Evolutionary conservation across 2,113 vertebrate species (phyloP).

Genomic region (Sprattus sprattus): DNA sequence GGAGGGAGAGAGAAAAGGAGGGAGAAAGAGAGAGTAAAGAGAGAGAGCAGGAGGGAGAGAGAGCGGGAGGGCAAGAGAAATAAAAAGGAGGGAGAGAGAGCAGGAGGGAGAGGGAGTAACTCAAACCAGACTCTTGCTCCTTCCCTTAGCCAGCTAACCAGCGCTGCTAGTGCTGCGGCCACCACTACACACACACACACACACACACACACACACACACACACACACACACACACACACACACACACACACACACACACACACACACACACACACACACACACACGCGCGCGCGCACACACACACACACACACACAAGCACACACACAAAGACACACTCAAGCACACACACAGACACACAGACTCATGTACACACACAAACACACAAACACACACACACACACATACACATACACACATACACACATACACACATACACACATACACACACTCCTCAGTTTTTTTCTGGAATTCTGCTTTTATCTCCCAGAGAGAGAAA

Average conservation of each 20-base stretch:
- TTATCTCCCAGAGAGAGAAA: conserved; percentile 49
- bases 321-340: neutral
- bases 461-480: conserved; percentile 43
- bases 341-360: too few species aligned
- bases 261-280: too few species aligned
- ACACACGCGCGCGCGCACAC: neutral
- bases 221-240: neutral
- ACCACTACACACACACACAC: conserved; percentile 1
- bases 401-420: neutral
- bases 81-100: neutral
- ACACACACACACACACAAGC: neutral
- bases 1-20: neutral
- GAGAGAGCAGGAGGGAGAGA: too few species aligned
- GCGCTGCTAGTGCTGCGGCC: neutral
- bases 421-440: neutral
- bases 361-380: too few species aligned
- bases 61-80: too few species aligned
- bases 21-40: neutral
- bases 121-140: conserved; percentile 46
- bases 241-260: too few species aligned
- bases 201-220: neutral
- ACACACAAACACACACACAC: neutral
- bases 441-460: conserved; percentile 17
- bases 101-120: conserved; percentile 26
- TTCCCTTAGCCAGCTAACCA: neutral